phyloP scores from a whole-genome alignment of 2,113 vertebrate species.

The Anguilla japonica region DNA sequence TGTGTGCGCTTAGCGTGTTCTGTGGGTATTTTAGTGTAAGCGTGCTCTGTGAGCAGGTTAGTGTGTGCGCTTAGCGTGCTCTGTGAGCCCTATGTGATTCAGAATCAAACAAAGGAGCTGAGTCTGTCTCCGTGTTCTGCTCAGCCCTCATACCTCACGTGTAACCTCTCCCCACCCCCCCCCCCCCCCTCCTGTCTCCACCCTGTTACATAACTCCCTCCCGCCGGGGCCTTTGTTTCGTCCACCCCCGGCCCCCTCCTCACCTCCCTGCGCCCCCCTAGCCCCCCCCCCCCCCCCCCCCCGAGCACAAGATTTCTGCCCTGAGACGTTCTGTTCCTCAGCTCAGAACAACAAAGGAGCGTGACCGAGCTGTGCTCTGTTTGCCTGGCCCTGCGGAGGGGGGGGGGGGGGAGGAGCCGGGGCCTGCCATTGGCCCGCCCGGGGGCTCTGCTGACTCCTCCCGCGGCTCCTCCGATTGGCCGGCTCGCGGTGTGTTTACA shows the following conservation, averaged over 20 bases:
- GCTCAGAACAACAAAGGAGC: slow-evolving; percentile 45
- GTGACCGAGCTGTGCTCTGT: slow-evolving; percentile 41
- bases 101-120: slow-evolving; percentile 11
- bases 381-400: slow-evolving; percentile 32
- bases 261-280: neutral
- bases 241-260: slow-evolving; percentile 4
- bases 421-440: slow-evolving; percentile 41
- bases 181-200: slow-evolving; percentile 32
- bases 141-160: neutral
- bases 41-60: neutral
- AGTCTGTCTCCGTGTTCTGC: neutral
- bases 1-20: no score
- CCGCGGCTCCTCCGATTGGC: slow-evolving; percentile 56
- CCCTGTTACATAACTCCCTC: slow-evolving; percentile 51
- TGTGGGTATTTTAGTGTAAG: no score
- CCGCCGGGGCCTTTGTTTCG: neutral
- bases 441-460: slow-evolving; percentile 24
- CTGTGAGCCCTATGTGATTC: neutral
- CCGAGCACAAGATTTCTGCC: slow-evolving; percentile 38
- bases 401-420: slow-evolving; percentile 10
- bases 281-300: neutral
- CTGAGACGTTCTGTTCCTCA: slow-evolving; percentile 58
- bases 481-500: slow-evolving; percentile 57
- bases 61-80: neutral
- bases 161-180: neutral